Base-by-base conservation (phyloP, 2,113 vertebrate genomes). In the Dendrocopos noguchii region DNA sequence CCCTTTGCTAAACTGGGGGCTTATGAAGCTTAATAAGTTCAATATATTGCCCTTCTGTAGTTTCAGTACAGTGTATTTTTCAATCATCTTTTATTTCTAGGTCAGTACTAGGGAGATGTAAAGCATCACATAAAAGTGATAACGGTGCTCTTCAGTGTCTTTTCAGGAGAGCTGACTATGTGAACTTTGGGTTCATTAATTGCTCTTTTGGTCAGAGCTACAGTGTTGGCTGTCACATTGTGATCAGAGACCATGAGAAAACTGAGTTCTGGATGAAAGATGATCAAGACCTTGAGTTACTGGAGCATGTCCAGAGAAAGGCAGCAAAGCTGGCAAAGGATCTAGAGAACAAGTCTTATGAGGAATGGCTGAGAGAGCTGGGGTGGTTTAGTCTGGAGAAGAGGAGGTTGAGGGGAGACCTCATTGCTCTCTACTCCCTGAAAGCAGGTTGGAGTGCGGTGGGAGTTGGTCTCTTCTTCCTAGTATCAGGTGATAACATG, bases 161-260 rank as follows among this genome's bases (percentile, higher is more conserved):
- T 86, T 84, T 80, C 81, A 80, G 53, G 72, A 70, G 46, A 79
- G 18, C 17, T 66, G 61, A 70, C 81, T 68, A 20, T 80, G 46
- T 79, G 71, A 79, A 77, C 57, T 80, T 4, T 1, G 67, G 47
- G 19, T 87, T 84, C 72, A 87, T 81, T 94, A 50, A 13, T 90
- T 88, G 55, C 77, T 57, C 39, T 70, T 70, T 89, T 88, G 81
- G 27, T 78, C 60, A 84, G 42, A 80, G 27, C 77, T 72, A 8
- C 60, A 63, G 24, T 70, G 29, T 61, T 78, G 50, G 39, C 90
- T 97, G 68, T 88, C 84, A 14, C 22, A 12, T 57, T 95, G 61
- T 93, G 46, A 57, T 72, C 57, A 71, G 42, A 95, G 31, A 74
- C 56, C 66, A 50, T 31, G 50, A 96, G 72, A 93, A 92, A 90